Evolutionary conservation across 2,888 invertebrate genomes (phyloP).

Genomic region (Drosophila cognata): DNA sequence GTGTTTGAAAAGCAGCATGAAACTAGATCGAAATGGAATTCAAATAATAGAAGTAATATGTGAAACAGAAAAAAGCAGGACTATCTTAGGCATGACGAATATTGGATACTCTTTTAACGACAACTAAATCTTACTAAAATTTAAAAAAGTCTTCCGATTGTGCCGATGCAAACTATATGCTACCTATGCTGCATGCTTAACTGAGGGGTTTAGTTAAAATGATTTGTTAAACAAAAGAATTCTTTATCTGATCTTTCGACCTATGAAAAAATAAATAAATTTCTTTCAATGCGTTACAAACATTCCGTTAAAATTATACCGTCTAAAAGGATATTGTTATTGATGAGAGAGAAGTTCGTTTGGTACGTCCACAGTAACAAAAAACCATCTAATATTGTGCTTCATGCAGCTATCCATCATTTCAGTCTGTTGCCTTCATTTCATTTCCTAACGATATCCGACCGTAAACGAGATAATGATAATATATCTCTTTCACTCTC

Average conservation of each 20-base stretch:
- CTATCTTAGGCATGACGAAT: background rate
- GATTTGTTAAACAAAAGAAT: background rate
- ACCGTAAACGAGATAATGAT: slow-evolving; percentile 59
- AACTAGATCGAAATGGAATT: background rate
- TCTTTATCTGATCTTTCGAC: background rate
- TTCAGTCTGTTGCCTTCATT: slow-evolving; percentile 38
- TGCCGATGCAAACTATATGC: background rate
- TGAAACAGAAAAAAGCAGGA: background rate
- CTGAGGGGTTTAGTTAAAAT: background rate
- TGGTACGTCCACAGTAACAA: background rate
- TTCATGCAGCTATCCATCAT: slow-evolving; percentile 21
- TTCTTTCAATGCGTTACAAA: background rate
- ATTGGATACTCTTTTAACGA: background rate
- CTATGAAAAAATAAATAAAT: background rate
- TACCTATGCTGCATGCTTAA: background rate
- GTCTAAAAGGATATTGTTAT: background rate
- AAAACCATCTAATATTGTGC: background rate
- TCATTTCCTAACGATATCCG: slow-evolving; percentile 40
- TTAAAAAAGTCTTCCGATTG: background rate
- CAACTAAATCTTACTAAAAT: too few species aligned
- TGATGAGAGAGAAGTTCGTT: background rate
- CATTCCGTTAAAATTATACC: background rate
- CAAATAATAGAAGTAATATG: background rate
- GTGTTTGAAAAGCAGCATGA: background rate
- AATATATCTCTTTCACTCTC: background rate